phyloP scores from a whole-genome alignment of 2,888 invertebrate genomes.

The Pterobdella sp. region DNA sequence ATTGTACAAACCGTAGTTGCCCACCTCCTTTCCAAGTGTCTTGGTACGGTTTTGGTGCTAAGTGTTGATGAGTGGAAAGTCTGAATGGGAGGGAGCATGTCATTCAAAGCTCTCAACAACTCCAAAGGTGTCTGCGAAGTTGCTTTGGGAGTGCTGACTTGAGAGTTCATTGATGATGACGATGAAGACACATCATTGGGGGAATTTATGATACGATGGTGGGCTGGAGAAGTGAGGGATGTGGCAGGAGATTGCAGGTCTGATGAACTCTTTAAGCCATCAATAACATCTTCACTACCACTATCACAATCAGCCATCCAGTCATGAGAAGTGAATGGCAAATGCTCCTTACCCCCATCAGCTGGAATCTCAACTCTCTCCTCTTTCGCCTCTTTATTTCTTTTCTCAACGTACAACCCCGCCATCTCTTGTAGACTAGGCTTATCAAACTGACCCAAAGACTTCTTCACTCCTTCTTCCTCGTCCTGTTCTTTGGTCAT shows the following conservation, averaged over 20 bases:
- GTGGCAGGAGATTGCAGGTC: background rate
- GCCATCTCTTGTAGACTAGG: conserved; percentile 45
- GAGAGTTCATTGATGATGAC: background rate
- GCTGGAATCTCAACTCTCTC: conserved; percentile 33
- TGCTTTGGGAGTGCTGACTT: background rate
- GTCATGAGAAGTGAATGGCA: conserved; percentile 26
- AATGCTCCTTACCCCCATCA: conserved; percentile 33
- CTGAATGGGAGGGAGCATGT: background rate
- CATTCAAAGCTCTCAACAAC: background rate
- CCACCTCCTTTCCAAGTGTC: background rate
- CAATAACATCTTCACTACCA: conserved; percentile 20
- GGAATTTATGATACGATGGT: background rate
- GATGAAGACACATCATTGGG: background rate
- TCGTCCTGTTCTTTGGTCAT: conserved; percentile 46
- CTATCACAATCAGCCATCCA: conserved; percentile 25
- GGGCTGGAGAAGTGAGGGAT: background rate
- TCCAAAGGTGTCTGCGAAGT: background rate
- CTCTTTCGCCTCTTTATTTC: background rate
- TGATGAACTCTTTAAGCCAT: background rate
- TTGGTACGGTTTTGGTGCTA: background rate
- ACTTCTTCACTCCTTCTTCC: conserved; percentile 72
- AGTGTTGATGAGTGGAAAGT: background rate
- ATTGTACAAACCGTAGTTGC: background rate
- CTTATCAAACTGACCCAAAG: conserved; percentile 68
- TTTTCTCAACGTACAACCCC: background rate